Conservation (phyloP, 2,797 vertebrate genomes). For the Coracias cyanogaster region DNA sequence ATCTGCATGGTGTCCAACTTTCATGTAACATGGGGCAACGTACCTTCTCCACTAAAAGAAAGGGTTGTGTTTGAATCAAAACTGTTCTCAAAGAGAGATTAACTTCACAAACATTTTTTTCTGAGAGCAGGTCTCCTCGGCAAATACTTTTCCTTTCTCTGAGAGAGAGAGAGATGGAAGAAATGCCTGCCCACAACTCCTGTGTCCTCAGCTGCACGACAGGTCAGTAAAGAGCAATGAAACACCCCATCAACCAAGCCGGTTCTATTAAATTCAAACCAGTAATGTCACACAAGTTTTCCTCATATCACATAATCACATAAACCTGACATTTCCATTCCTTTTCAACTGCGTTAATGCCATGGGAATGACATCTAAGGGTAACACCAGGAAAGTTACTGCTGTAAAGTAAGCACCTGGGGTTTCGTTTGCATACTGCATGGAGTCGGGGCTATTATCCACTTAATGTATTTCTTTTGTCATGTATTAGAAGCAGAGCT, state of each 20-base stretch:
- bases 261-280: not conserved
- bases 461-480: not conserved
- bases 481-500: not conserved
- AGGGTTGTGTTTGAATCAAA: not conserved
- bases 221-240: not conserved
- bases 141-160: not conserved
- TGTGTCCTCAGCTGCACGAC: not conserved
- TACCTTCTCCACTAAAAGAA: not conserved
- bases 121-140: not conserved
- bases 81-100: not conserved
- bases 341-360: not conserved
- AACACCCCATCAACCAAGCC: not conserved
- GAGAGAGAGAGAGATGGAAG: not conserved
- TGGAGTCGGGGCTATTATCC: not conserved
- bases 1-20: not conserved
- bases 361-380: rapidly evolving
- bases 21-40: rapidly evolving
- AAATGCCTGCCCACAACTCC: not conserved
- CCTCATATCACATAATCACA: not conserved
- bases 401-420: not conserved
- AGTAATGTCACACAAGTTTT: not conserved
- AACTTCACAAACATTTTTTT: rapidly evolving
- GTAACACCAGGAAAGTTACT: not conserved
- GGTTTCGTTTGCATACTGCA: not conserved
- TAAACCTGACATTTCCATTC: slow-evolving; percentile 7